Evolutionary conservation across 1,140 invertebrate species (phyloP).

Genomic region (Drosophila pallidifrons): DNA sequence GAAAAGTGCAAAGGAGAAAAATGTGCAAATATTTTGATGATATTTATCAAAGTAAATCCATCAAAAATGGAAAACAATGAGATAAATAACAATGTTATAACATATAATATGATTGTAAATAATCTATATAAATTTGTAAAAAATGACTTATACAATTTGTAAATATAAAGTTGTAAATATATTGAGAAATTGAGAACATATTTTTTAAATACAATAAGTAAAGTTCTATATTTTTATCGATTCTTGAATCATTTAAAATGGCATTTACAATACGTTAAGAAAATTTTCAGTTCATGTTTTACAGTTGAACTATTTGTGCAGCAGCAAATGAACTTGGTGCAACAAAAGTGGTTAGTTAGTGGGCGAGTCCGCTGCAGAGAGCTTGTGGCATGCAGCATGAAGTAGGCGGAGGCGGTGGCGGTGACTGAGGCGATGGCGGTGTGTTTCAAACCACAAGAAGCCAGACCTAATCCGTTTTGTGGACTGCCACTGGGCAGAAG

Average conservation of each 20-base stretch:
- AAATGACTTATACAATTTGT: too few relatives aligned
- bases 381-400: neutral
- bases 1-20: too few relatives aligned
- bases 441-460: slow-evolving; percentile 21
- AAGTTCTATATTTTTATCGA: neutral
- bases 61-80: too few relatives aligned
- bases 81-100: too few relatives aligned
- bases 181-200: too few relatives aligned
- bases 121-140: too few relatives aligned
- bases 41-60: too few relatives aligned
- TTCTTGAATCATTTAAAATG: neutral
- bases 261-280: neutral
- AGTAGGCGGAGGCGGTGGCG: neutral
- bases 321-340: neutral
- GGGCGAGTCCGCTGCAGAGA: neutral
- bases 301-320: neutral
- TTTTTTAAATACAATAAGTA: too few relatives aligned
- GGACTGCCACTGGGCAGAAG: slow-evolving; percentile 19
- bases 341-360: neutral
- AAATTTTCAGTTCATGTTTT: neutral
- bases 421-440: neutral
- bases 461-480: slow-evolving; percentile 57
- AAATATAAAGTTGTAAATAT: too few relatives aligned
- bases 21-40: too few relatives aligned
- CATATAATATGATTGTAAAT: too few relatives aligned